Percentiles rank a stretch among this genome's conserved stretches.
Conservation (phyloP, 2,113 vertebrate species). For the Anhinga anhinga region DNA sequence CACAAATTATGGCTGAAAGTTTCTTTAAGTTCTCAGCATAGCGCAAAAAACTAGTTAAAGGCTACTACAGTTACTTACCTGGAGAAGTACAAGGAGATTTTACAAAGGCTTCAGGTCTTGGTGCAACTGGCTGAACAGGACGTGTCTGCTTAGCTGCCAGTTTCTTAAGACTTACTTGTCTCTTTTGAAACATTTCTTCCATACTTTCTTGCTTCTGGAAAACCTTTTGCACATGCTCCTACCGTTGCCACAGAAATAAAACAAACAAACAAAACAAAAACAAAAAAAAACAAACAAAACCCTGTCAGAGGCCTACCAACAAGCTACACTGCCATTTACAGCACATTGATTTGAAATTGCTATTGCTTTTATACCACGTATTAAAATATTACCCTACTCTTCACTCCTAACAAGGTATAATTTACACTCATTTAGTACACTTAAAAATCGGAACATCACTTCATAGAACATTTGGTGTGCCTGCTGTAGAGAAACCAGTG, state of each 20-base stretch:
- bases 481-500: neutral
- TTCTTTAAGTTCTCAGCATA: neutral
- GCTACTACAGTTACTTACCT: constrained; percentile 61
- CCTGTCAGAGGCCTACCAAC: neutral
- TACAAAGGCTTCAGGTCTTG: constrained; percentile 89
- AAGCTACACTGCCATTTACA: neutral
- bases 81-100: constrained; percentile 87
- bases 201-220: constrained; percentile 92
- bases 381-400: neutral
- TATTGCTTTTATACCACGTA: neutral
- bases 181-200: constrained; percentile 96
- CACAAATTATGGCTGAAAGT: neutral
- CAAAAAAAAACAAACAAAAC: neutral
- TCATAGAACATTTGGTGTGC: neutral
- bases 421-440: neutral
- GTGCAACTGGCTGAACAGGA: constrained; percentile 96
- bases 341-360: neutral
- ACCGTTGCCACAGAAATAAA: neutral
- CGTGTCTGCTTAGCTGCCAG: constrained; percentile 94
- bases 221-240: constrained; percentile 91
- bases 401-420: neutral
- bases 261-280: neutral
- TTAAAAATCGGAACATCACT: neutral
- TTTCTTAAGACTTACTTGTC: constrained; percentile 92
- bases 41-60: neutral